phyloP scores from a whole-genome alignment of 2,888 invertebrate species.

The Synanthedon andrenaeformis region DNA sequence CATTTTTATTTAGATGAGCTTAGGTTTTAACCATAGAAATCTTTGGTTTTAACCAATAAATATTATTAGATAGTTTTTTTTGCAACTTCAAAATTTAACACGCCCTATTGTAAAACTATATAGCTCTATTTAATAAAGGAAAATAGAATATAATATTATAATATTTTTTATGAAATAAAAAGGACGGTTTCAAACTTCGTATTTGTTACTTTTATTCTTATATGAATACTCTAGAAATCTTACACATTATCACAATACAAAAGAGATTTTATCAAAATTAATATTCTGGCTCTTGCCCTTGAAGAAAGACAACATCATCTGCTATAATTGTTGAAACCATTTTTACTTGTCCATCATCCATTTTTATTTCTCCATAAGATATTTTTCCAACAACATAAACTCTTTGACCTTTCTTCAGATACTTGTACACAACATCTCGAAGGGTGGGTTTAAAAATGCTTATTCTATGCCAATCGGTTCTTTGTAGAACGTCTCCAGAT shows the following conservation, averaged over 20 bases:
- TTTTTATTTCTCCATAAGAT: slow-evolving; percentile 86
- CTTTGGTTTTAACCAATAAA: no score
- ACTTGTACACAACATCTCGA: slow-evolving; percentile 82
- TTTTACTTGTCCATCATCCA: slow-evolving; percentile 78
- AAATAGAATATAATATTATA: no score
- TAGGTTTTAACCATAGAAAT: no score
- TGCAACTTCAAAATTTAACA: no score
- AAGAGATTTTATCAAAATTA: slow-evolving; percentile 2
- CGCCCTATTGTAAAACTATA: no score
- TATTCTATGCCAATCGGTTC: slow-evolving; percentile 93
- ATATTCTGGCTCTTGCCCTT: slow-evolving; percentile 35
- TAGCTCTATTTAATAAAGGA: no score
- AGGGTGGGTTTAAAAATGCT: slow-evolving; percentile 88
- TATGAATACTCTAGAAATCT: no score
- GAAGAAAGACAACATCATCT: slow-evolving; percentile 88
- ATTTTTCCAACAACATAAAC: slow-evolving; percentile 85
- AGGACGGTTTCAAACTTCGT: no score
- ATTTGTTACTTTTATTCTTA: no score
- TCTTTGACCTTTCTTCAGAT: slow-evolving; percentile 87
- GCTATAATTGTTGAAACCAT: slow-evolving; percentile 86
- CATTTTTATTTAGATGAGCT: no score
- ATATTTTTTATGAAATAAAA: no score
- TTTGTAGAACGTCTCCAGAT: slow-evolving; percentile 82
- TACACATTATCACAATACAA: not conserved
- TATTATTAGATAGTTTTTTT: no score